Conservation (phyloP, 2,113 vertebrate genomes). For the Pomatostomus ruficeps region DNA sequence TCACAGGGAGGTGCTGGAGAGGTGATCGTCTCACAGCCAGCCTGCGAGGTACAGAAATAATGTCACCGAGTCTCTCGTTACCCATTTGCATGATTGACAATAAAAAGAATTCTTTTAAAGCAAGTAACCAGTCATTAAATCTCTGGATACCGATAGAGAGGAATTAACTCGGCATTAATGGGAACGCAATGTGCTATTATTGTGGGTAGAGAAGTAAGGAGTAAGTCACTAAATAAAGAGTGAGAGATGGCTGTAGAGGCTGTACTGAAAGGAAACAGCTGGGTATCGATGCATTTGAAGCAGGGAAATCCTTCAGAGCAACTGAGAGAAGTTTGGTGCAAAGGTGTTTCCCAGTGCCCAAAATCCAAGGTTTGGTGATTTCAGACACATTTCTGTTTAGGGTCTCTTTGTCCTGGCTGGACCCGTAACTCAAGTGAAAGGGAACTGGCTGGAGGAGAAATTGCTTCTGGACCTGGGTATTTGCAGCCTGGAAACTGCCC, state of each 20-base stretch:
- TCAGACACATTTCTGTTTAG: background rate
- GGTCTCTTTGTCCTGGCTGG: background rate
- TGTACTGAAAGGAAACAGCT: background rate
- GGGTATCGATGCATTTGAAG: background rate
- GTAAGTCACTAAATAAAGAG: background rate
- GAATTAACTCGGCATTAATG: background rate
- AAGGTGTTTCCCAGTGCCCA: background rate
- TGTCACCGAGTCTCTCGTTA: conserved; percentile 51
- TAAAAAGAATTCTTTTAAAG: conserved; percentile 1
- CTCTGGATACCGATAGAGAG: background rate
- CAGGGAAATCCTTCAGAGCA: background rate
- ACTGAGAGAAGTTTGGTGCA: fast-evolving
- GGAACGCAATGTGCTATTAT: background rate
- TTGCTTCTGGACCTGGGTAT: background rate
- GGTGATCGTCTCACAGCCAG: background rate
- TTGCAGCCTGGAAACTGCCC: background rate
- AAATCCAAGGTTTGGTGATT: background rate
- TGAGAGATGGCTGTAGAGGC: background rate
- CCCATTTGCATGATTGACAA: background rate
- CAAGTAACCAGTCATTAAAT: background rate
- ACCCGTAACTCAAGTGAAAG: background rate
- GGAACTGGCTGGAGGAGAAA: background rate
- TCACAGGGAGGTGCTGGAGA: background rate
- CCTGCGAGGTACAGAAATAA: conserved; percentile 24
- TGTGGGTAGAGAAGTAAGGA: background rate